A percentile compares a stretch with the other conserved stretches of the same genome.
phyloP scores from a whole-genome alignment of 2,888 invertebrate genomes.

The Mythimna pallens region DNA sequence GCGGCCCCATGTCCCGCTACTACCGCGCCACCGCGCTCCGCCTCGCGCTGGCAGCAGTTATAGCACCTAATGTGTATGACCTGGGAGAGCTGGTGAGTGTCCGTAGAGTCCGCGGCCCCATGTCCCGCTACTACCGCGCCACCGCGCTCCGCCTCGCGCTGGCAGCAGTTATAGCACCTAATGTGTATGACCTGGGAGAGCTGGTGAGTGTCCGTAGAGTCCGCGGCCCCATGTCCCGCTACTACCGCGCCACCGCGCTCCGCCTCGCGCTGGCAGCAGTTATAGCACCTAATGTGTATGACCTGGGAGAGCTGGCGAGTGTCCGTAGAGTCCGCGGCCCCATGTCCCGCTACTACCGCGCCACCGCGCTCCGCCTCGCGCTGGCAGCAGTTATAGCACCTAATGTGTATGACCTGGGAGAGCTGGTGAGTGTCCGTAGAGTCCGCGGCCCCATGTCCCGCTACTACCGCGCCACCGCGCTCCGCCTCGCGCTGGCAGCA shows the following conservation, averaged over 20 bases:
- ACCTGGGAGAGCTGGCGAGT: slow-evolving; percentile 96
- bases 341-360: slow-evolving; percentile 63
- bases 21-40: slow-evolving; percentile 93
- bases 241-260: slow-evolving; percentile 91
- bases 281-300: slow-evolving; percentile 98
- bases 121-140: slow-evolving; percentile 66
- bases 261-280: slow-evolving; percentile 98
- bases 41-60: slow-evolving; percentile 97
- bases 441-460: no score
- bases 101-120: no score
- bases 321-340: no score
- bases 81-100: slow-evolving; percentile 95
- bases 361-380: no score
- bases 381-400: no score
- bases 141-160: slow-evolving; percentile 97
- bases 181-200: slow-evolving; percentile 99
- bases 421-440: no score
- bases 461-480: no score
- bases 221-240: no score
- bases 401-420: no score
- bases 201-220: slow-evolving; percentile 84
- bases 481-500: no score
- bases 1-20: no score
- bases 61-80: slow-evolving; percentile 99
- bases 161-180: slow-evolving; percentile 98